Evolutionary conservation across 2,888 invertebrate genomes (phyloP).

Genomic region (Steinernema hermaphroditum): DNA sequence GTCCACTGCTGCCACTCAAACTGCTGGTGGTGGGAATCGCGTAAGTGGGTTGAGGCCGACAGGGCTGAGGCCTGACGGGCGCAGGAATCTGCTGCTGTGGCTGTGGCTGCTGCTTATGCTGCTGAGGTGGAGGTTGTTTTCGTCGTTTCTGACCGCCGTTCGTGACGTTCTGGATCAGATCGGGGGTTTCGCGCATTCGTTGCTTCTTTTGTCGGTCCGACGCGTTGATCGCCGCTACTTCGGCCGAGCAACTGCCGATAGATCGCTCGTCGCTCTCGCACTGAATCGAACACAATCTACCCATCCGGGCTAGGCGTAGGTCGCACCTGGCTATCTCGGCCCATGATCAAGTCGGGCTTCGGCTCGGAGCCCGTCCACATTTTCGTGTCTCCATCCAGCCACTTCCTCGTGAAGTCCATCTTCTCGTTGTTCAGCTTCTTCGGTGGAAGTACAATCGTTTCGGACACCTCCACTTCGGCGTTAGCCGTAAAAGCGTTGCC

Average conservation of each 20-base stretch:
- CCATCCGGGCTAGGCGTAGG: too few species aligned
- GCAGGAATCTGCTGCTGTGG: conserved; percentile 14
- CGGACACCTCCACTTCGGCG: conserved; percentile 53
- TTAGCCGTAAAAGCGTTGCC: neutral
- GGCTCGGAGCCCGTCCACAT: conserved; percentile 38
- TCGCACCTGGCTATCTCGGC: conserved; percentile 13
- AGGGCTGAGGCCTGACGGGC: conserved; percentile 46
- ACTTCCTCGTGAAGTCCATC: conserved; percentile 64
- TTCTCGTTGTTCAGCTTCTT: conserved; percentile 53
- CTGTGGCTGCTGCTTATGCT: neutral
- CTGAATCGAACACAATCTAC: neutral
- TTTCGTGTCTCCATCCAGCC: conserved; percentile 60
- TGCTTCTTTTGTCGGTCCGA: conserved; percentile 34
- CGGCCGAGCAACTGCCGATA: conserved; percentile 63
- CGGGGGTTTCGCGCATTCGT: conserved; percentile 31
- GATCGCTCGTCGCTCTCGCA: conserved; percentile 47
- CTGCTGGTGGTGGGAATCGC: conserved; percentile 41
- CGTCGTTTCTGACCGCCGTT: conserved; percentile 5
- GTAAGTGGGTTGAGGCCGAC: conserved; percentile 56
- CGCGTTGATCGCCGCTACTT: conserved; percentile 65
- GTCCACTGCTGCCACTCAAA: conserved; percentile 29
- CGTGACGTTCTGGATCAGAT: conserved; percentile 37
- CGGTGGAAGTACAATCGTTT: conserved; percentile 60
- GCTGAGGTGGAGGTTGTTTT: neutral
- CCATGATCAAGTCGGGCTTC: conserved; percentile 19